Percentiles rank a stretch among this genome's conserved stretches.
Evolutionary conservation across 2,113 vertebrate species (phyloP).

Genomic region (Genyomyrus donnyi): DNA sequence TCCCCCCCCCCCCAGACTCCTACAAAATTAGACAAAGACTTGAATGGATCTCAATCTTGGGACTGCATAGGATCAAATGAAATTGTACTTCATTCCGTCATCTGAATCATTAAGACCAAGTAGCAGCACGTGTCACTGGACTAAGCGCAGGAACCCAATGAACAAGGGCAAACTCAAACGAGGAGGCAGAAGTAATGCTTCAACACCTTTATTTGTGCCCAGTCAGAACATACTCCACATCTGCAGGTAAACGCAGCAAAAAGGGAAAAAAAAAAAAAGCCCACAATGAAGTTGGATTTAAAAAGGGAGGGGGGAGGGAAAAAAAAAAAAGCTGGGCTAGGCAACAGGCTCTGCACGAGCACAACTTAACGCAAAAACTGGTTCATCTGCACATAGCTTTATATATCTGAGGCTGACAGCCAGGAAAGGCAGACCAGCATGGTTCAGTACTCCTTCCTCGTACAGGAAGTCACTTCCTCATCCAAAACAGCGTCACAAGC

Average conservation of each 20-base stretch:
- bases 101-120: not conserved
- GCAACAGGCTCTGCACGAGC: slow-evolving; percentile 63
- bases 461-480: slow-evolving; percentile 59
- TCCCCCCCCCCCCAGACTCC: not conserved
- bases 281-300: slow-evolving; percentile 98
- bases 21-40: not conserved
- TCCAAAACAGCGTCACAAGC: slow-evolving; percentile 53
- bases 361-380: slow-evolving; percentile 45
- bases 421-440: slow-evolving; percentile 32
- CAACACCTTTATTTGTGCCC: slow-evolving; percentile 99
- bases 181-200: slow-evolving; percentile 70
- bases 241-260: slow-evolving; percentile 86
- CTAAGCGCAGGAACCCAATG: not conserved
- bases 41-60: not conserved
- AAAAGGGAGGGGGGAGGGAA: slow-evolving; percentile 23
- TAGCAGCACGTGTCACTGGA: not conserved
- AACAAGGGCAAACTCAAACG: not conserved
- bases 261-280: slow-evolving; percentile 64
- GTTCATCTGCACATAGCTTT: slow-evolving; percentile 95
- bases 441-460: slow-evolving; percentile 59
- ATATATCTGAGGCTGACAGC: slow-evolving; percentile 21
- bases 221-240: slow-evolving; percentile 87
- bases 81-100: not conserved
- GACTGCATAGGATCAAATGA: not conserved
- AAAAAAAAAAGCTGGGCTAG: slow-evolving; percentile 83